These are phyloP conservation scores for Coleophora flavipennella DNA, from an alignment of 2,888 invertebrate species.

Conservation along the genomic window DNA sequence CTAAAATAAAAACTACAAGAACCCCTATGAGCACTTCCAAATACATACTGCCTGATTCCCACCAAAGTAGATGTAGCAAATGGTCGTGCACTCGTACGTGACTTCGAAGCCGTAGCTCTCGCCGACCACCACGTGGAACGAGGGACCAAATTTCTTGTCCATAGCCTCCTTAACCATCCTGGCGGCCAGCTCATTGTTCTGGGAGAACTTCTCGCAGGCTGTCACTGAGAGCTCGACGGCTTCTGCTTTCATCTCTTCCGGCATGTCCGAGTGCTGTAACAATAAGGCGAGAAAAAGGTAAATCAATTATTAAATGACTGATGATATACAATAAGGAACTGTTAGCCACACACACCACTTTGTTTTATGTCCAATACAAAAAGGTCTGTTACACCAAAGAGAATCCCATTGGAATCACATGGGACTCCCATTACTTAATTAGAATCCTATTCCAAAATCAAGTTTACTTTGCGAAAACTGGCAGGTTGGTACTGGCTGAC, in stretches of 20 bases:
- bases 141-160: slow-evolving; percentile 96
- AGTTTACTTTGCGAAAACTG: too few relatives aligned
- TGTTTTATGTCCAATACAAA: too few relatives aligned
- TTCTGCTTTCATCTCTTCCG: slow-evolving; percentile 92
- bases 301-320: too few relatives aligned
- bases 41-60: slow-evolving; percentile 91
- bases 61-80: slow-evolving; percentile 91
- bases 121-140: slow-evolving; percentile 96
- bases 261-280: slow-evolving; percentile 90
- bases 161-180: slow-evolving; percentile 93
- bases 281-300: too few relatives aligned
- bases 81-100: slow-evolving; percentile 90
- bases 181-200: slow-evolving; percentile 93
- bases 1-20: not conserved
- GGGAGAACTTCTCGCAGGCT: slow-evolving; percentile 91
- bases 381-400: too few relatives aligned
- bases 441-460: too few relatives aligned
- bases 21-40: slow-evolving; percentile 86
- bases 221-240: slow-evolving; percentile 92
- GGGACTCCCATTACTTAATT: too few relatives aligned
- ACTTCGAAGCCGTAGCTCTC: slow-evolving; percentile 96
- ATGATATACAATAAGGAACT: too few relatives aligned
- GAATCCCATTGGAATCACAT: too few relatives aligned
- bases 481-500: too few relatives aligned
- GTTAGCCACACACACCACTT: too few relatives aligned